Conservation (phyloP, 2,888 invertebrate species). For the Oxycera nigricornis region DNA sequence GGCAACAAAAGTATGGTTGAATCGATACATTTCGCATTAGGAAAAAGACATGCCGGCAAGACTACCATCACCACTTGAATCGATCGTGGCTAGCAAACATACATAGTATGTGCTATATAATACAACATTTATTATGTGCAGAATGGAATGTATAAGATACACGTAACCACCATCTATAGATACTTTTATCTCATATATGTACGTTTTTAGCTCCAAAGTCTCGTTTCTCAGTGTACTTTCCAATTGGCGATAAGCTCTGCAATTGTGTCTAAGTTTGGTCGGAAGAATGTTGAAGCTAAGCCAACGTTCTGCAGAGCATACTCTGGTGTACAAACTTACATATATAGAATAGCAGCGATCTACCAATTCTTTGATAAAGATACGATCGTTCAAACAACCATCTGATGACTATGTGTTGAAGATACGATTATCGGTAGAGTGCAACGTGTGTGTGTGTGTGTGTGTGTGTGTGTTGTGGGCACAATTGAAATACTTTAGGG, state of each 20-base stretch:
- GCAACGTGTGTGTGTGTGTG: not conserved
- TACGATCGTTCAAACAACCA: not conserved
- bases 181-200: not conserved
- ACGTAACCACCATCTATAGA: not conserved
- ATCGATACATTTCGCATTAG: too few relatives aligned
- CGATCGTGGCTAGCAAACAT: not conserved
- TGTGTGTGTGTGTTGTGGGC: too few relatives aligned
- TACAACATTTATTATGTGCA: not conserved
- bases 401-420: not conserved
- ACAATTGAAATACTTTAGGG: not conserved
- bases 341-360: not conserved
- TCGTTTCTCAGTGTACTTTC: not conserved
- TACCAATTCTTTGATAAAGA: not conserved
- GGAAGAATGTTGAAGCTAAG: not conserved
- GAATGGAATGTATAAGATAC: not conserved
- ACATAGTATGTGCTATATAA: not conserved
- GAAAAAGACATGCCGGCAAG: too few relatives aligned
- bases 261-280: not conserved
- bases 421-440: not conserved
- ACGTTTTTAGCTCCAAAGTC: not conserved
- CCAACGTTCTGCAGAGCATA: not conserved
- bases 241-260: constrained; percentile 9
- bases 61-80: not conserved
- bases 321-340: not conserved
- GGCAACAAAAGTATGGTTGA: too few relatives aligned